A percentile compares a stretch with the other conserved stretches of the same genome.
phyloP scores from a whole-genome alignment of 2,113 vertebrate genomes.

The Heloderma charlesbogerti region DNA sequence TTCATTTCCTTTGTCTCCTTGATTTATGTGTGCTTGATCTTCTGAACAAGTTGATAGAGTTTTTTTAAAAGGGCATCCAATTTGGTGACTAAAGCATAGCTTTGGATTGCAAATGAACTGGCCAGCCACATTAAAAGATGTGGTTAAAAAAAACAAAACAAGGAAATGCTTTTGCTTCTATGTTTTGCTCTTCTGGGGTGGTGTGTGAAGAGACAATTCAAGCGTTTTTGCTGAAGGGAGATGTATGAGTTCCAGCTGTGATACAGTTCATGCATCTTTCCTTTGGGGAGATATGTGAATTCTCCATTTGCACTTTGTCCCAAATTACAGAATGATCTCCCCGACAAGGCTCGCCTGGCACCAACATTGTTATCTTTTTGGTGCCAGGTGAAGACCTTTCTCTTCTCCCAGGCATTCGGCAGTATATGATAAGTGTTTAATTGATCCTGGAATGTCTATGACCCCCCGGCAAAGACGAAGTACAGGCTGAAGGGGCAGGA shows the following conservation, averaged over 20 bases:
- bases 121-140: background rate
- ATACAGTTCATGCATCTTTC: background rate
- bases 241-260: background rate
- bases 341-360: no score
- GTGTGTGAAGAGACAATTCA: background rate
- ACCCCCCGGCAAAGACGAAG: no score
- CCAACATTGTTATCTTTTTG: no score
- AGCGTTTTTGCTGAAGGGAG: background rate
- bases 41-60: background rate
- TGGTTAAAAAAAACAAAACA: background rate
- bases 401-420: no score
- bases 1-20: background rate
- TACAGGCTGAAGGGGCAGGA: no score
- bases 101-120: background rate
- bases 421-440: no score
- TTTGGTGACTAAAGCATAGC: background rate
- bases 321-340: no score
- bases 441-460: no score
- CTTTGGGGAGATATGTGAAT: background rate
- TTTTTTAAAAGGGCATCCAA: background rate
- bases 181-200: background rate
- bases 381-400: no score
- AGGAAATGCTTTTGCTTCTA: background rate
- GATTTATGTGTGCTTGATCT: slow-evolving; percentile 15
- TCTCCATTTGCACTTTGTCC: background rate